Conservation (phyloP, 2,888 invertebrate species). For the Scaeva pyrastri region DNA sequence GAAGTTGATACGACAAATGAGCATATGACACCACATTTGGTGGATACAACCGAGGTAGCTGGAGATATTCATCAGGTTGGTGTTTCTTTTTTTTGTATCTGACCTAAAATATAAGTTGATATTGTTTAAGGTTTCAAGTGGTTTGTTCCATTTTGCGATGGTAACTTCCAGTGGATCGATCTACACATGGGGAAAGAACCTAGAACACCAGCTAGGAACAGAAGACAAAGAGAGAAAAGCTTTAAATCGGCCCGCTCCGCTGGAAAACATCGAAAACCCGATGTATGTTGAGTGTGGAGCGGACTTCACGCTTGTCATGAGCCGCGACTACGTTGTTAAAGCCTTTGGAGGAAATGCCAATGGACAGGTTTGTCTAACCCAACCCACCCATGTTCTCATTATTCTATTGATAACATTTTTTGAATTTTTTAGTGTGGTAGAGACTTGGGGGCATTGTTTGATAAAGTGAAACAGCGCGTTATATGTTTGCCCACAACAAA, state of each 20-base stretch:
- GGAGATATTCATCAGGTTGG: constrained; percentile 87
- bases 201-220: constrained; percentile 93
- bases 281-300: constrained; percentile 84
- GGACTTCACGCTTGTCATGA: constrained; percentile 84
- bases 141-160: constrained; percentile 93
- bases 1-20: constrained; percentile 81
- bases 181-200: constrained; percentile 94
- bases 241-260: constrained; percentile 81
- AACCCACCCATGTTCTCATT: too few relatives aligned
- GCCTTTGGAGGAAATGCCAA: constrained; percentile 84
- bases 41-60: constrained; percentile 87
- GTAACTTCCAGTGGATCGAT: constrained; percentile 89
- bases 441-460: constrained; percentile 81
- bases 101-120: not conserved
- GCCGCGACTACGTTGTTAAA: constrained; percentile 82
- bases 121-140: constrained; percentile 86
- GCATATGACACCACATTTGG: constrained; percentile 87
- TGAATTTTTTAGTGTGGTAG: constrained; percentile 80
- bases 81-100: constrained; percentile 24
- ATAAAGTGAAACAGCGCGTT: constrained; percentile 82
- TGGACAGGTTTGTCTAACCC: constrained; percentile 79
- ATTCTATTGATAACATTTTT: not conserved
- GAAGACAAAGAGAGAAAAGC: constrained; percentile 83
- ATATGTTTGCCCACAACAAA: constrained; percentile 83
- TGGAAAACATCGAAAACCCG: constrained; percentile 82